Evolutionary conservation across 2,113 vertebrate species (phyloP).

Genomic region (Xenopus tropicalis): DNA sequence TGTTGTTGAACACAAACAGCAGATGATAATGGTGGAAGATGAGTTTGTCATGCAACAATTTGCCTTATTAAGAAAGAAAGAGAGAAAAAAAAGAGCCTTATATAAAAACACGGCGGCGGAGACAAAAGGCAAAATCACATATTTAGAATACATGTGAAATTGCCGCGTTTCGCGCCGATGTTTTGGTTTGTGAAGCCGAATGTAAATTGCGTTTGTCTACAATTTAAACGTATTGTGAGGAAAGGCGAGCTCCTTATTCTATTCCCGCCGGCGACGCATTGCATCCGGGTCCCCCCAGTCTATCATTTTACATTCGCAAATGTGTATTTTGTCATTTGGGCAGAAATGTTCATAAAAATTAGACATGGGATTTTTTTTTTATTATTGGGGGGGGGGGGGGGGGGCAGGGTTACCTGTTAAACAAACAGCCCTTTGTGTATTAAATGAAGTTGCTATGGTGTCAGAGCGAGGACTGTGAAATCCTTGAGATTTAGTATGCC

Average conservation of each 20-base stretch:
- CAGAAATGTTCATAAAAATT: not conserved
- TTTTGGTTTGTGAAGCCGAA: slow-evolving; percentile 40
- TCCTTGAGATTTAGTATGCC: not conserved
- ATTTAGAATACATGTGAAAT: slow-evolving; percentile 79
- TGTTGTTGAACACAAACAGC: slow-evolving; percentile 88
- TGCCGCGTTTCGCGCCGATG: slow-evolving; percentile 51
- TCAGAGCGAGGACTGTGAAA: not conserved
- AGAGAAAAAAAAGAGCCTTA: slow-evolving; percentile 64
- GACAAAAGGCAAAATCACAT: slow-evolving; percentile 75
- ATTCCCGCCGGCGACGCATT: not conserved
- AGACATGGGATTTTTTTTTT: not conserved
- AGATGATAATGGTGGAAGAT: slow-evolving; percentile 84
- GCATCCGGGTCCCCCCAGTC: not conserved
- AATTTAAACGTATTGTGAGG: slow-evolving; percentile 68
- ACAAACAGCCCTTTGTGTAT: not conserved
- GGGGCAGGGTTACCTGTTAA: not conserved
- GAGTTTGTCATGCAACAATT: slow-evolving; percentile 91
- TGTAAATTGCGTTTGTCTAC: slow-evolving; percentile 69
- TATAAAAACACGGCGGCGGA: slow-evolving; percentile 73
- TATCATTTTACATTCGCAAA: slow-evolving; percentile 15
- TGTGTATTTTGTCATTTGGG: not conserved
- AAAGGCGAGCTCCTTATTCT: slow-evolving; percentile 54
- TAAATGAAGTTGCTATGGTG: not conserved
- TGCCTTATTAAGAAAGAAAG: slow-evolving; percentile 73
- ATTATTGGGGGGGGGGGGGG: too few relatives aligned